Conservation (phyloP, 1,140 invertebrate genomes). For the Drosophila saltans region DNA sequence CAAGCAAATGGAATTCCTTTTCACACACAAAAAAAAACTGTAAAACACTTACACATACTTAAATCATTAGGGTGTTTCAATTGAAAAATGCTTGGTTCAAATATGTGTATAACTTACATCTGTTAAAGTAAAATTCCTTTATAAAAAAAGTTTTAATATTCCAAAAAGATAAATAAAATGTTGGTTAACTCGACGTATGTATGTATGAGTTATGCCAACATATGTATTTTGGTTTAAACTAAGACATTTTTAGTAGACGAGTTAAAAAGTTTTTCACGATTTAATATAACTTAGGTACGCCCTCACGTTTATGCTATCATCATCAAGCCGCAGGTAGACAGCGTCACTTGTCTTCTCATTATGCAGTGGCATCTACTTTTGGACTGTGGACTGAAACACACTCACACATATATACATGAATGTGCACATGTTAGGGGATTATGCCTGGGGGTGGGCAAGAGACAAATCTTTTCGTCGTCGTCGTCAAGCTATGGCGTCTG, state of each 20-base stretch:
- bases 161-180: no score
- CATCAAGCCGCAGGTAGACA: conserved; percentile 14
- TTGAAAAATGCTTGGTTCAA: no score
- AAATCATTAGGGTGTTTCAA: no score
- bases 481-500: conserved; percentile 42
- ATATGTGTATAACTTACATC: no score
- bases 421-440: conserved; percentile 32
- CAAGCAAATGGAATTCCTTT: no score
- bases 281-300: not conserved
- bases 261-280: no score
- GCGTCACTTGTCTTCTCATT: conserved; percentile 33
- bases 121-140: no score
- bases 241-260: no score
- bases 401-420: conserved; percentile 1
- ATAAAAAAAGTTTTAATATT: no score
- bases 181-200: no score
- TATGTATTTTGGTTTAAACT: no score
- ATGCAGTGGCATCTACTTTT: conserved; percentile 33
- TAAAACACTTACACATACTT: not conserved
- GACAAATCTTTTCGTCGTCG: conserved; percentile 29
- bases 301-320: not conserved
- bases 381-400: not conserved
- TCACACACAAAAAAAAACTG: not conserved
- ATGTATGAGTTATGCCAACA: no score
- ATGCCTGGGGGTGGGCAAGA: conserved; percentile 15